phyloP scores from a whole-genome alignment of 2,797 vertebrate genomes.

The Nyctibius grandis region DNA sequence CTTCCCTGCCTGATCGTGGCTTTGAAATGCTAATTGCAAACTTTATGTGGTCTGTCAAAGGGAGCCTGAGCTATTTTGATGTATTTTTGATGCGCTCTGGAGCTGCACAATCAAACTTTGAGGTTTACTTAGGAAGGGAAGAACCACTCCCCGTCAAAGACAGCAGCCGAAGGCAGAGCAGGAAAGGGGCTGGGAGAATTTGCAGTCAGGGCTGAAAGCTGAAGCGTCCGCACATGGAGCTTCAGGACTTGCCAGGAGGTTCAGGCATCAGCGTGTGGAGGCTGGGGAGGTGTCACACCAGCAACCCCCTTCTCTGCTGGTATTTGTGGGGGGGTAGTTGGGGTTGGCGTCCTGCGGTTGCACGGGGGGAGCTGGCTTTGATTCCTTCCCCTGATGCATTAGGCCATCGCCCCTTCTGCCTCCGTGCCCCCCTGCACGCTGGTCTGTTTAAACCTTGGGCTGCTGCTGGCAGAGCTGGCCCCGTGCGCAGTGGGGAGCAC shows the following conservation, averaged over 20 bases:
- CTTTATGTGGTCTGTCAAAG: constrained; percentile 28
- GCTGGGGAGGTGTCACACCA: background rate
- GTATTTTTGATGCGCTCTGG: constrained; percentile 46
- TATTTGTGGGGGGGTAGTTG: background rate
- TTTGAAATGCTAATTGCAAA: constrained; percentile 63
- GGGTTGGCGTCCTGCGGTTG: rapidly evolving
- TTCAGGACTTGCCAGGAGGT: background rate
- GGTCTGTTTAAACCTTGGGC: background rate
- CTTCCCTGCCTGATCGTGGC: background rate
- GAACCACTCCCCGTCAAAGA: background rate
- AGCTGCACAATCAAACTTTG: background rate
- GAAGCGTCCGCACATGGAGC: background rate
- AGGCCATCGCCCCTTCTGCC: background rate
- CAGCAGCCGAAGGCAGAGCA: background rate
- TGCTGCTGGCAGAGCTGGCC: background rate
- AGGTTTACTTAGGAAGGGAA: constrained; percentile 18
- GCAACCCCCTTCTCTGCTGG: background rate
- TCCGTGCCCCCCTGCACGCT: rapidly evolving
- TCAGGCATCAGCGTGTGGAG: background rate
- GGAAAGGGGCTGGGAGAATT: background rate
- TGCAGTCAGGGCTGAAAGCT: background rate
- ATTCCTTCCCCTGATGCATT: background rate
- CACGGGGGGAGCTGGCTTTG: background rate
- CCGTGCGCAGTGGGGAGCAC: background rate
- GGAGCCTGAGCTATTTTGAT: constrained; percentile 44